Base-by-base conservation (phyloP, 2,888 invertebrate genomes). In the Pediacus dermestoides region DNA sequence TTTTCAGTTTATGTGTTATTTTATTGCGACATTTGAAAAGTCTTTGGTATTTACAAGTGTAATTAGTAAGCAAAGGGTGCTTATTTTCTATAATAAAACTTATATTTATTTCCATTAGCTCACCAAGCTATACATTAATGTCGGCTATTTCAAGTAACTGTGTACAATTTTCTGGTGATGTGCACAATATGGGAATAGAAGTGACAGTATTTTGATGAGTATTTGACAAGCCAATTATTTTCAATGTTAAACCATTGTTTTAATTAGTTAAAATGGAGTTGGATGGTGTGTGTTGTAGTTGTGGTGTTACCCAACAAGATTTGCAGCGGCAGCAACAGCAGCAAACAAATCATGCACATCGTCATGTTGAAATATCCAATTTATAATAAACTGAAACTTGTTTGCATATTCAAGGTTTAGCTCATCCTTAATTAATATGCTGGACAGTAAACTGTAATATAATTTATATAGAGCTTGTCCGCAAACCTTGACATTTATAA, bases 401-500 rank as follows among this genome's bases (percentile, higher is more conserved):
- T 44, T 41, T 32, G 37, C 35, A 33, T 37, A 41, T 21, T 41
- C 35, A 56, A 52, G 53, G 48, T 43, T 53, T 42, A 42, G 48
- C 50, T 54, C 54, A 52, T 55, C 55, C 47, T 55, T 55, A 58
- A 58, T 58, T 60, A 60, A 55, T 53, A 53, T 53, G 52, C 53
- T 48, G 47, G 51, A 53, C 51, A 51, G 52, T 55, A 52, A 58
- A 53, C 54, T 53, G 52, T 60, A 56, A 55, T 57, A 55, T 60
- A 60, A 56, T 57, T 60, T 61, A 61, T 61, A 55, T 59, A 59
- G 61, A 58, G 56, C 59, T 56, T 47, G 52, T 43, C 38, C 42
- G 26, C 30, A 36, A 52, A 53, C 62, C 62, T 63, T 63, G 62
- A 59, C 62, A 63, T 63, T 61, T 62, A 44, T 48, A 49, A 44